These are phyloP conservation scores for Lasioglossum figueresi DNA, from an alignment of 2,888 invertebrate species.

Conservation along the genomic window DNA sequence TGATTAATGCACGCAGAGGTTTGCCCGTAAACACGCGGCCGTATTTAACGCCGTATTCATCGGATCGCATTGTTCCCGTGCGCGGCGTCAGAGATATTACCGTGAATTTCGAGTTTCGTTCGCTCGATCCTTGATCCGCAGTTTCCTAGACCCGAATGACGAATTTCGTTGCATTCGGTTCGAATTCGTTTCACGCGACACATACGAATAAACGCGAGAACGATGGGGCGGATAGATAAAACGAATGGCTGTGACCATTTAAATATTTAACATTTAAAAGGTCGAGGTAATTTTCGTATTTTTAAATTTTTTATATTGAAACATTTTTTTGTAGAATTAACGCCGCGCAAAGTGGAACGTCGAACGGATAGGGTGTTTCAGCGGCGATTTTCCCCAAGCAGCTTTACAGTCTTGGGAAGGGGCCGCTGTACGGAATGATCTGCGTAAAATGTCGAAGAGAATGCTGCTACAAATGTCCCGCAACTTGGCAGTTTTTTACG, in stretches of 20 bases:
- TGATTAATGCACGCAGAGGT: conserved; percentile 59
- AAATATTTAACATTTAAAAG: too few species aligned
- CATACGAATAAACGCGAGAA: too few species aligned
- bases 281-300: too few species aligned
- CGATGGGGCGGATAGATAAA: too few species aligned
- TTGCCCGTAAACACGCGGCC: conserved; percentile 49
- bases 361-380: neutral
- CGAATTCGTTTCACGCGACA: too few species aligned
- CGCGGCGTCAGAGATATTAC: conserved; percentile 22
- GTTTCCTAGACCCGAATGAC: neutral
- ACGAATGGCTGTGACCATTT: too few species aligned
- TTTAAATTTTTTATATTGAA: too few species aligned
- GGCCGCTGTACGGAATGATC: conserved; percentile 25
- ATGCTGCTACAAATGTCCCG: conserved; percentile 66
- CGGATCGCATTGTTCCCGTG: conserved; percentile 38
- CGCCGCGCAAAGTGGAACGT: neutral
- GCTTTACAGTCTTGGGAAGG: conserved; percentile 17
- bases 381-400: conserved; percentile 29
- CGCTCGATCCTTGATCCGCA: neutral
- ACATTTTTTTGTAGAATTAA: too few species aligned
- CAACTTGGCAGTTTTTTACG: conserved; percentile 22
- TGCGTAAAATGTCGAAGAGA: conserved; percentile 73
- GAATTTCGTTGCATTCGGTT: neutral
- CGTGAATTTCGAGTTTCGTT: conserved; percentile 31
- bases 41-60: conserved; percentile 53